phyloP scores from a whole-genome alignment of 2,797 vertebrate genomes.

The Spondyliosoma cantharus region DNA sequence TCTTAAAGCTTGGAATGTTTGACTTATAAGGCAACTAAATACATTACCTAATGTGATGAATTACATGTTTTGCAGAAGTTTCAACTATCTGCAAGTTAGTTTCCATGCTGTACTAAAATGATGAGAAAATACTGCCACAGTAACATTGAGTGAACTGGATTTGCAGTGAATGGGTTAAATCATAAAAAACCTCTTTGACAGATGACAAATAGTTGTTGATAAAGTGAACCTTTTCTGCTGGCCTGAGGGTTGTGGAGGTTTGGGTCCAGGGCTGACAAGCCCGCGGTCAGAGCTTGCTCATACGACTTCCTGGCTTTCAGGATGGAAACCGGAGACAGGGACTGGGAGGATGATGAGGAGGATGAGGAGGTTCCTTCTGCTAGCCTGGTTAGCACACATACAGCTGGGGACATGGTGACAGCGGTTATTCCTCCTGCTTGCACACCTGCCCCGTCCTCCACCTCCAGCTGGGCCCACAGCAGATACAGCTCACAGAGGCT shows the following conservation, averaged over 20 bases:
- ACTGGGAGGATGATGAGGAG: slow-evolving; percentile 78
- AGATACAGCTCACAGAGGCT: slow-evolving; percentile 89
- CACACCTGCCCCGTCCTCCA: slow-evolving; percentile 73
- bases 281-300: slow-evolving; percentile 82
- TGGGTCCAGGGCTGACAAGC: slow-evolving; percentile 64
- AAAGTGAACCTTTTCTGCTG: slow-evolving; percentile 59
- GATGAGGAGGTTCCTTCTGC: slow-evolving; percentile 82
- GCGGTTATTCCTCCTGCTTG: slow-evolving; percentile 24
- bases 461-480: slow-evolving; percentile 92
- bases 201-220: background rate
- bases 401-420: slow-evolving; percentile 77
- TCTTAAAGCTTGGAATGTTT: background rate
- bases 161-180: background rate
- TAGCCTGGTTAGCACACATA: slow-evolving; percentile 87
- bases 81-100: background rate
- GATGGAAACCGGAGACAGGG: slow-evolving; percentile 81
- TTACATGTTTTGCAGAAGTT: background rate
- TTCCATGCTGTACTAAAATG: background rate
- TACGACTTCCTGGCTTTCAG: slow-evolving; percentile 92
- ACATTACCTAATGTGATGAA: background rate
- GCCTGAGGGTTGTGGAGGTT: slow-evolving; percentile 7
- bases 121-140: background rate
- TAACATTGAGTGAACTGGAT: background rate
- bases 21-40: too few species aligned
- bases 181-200: background rate